Base-by-base conservation (phyloP, 2,797 vertebrate genomes). In the Microchirus variegatus region DNA sequence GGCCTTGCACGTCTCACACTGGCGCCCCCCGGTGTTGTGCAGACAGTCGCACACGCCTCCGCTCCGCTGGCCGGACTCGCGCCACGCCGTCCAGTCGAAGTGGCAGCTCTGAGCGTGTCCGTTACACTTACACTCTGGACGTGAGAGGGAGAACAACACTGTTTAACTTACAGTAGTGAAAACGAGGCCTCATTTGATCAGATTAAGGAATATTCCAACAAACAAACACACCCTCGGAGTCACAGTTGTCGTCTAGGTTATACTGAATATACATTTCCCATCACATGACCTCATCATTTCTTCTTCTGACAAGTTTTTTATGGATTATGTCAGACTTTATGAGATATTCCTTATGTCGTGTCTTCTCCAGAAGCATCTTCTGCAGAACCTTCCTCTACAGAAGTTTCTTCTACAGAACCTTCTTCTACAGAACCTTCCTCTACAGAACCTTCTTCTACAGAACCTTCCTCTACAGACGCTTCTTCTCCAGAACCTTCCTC, bases 31-130 rank as follows among this genome's bases (percentile, higher is more conserved):
- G 0, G 98, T 99, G 89, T 97, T 95, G 92, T 99, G 96, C 74
- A 95, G 93, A 56, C 98, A 99, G 84, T 93, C 90, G 1, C 98
- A 99, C 67, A 96, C 69, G 0, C 98, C 98, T 0, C 98, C 98
- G 0, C 94, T 95, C 16, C 81, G 94, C 60, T 95, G 96, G 63
- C 95, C 95, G 0, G 96, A 97, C 9, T 90, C 93, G 12, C 93
- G 88, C 97, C 97, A 99, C 0, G 78, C 78, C 3, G 63, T 82
- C 87, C 93, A 82, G 69, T 99, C 95, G 36, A 99, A 98, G 41
- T 83, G 95, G 83, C 98, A 99, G 74, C 93, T 90, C 53, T 95
- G 92, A 0, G 97, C 95, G 0, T 99, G 97, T 1, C 94, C 95
- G 0, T 97, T 97, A 65, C 98, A 99, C 81, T 96, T 96, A 70